These are phyloP conservation scores for Hylaeus volcanicus DNA, from an alignment of 1,140 invertebrate species.

Conservation along the genomic window DNA sequence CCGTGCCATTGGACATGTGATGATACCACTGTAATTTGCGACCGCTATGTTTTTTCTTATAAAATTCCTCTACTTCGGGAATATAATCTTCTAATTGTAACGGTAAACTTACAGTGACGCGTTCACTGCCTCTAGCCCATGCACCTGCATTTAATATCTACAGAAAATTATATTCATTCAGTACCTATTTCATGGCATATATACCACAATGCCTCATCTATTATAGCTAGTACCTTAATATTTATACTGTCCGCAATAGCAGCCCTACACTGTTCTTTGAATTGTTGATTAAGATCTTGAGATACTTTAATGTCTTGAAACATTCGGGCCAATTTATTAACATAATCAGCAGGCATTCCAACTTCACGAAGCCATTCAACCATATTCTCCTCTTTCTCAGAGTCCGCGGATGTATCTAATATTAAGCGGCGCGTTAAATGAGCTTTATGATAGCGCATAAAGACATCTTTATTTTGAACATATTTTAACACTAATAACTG, in stretches of 20 bases:
- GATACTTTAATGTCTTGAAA: slow-evolving; percentile 99
- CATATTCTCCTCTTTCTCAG: slow-evolving; percentile 99
- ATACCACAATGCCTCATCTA: background rate
- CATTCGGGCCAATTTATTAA: slow-evolving; percentile 98
- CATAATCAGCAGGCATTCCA: slow-evolving; percentile 99
- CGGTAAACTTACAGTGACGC: slow-evolving; percentile 96
- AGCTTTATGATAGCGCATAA: slow-evolving; percentile 99
- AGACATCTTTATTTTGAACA: slow-evolving; percentile 99
- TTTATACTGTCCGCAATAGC: slow-evolving; percentile 86
- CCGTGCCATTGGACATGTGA: slow-evolving; percentile 99
- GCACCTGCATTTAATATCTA: slow-evolving; percentile 98
- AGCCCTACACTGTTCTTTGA: slow-evolving; percentile 86
- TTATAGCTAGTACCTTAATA: slow-evolving; percentile 82
- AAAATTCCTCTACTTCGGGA: slow-evolving; percentile 97
- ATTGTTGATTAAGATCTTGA: slow-evolving; percentile 98
- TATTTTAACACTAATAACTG: slow-evolving; percentile 98
- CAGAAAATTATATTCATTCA: slow-evolving; percentile 18
- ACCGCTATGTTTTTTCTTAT: slow-evolving; percentile 98
- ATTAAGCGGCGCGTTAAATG: slow-evolving; percentile 97
- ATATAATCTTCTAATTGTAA: slow-evolving; percentile 99
- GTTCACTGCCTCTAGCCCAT: slow-evolving; percentile 96
- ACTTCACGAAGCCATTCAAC: slow-evolving; percentile 97
- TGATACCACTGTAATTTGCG: slow-evolving; percentile 99
- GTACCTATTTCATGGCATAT: background rate
- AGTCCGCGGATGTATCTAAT: slow-evolving; percentile 97